Base-by-base conservation (phyloP, 2,797 vertebrate species). In the Menidia menidia region DNA sequence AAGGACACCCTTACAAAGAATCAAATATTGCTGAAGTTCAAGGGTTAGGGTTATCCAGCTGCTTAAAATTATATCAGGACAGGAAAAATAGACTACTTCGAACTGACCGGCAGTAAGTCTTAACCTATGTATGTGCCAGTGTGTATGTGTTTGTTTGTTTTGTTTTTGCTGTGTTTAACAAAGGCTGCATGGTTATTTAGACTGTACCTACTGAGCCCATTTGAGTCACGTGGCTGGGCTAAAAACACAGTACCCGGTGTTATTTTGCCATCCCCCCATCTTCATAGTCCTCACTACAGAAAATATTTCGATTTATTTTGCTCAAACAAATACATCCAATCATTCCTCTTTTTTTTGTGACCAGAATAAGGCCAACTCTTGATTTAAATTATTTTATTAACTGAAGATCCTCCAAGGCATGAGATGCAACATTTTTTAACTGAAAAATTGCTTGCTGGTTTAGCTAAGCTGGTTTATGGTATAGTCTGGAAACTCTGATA, bases 331-430 rank as follows among this genome's bases (percentile, higher is more conserved):
- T 68, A 81, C 83, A 90, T 91, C 83, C 88, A 78, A 82, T 85
- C 63, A 78, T 71, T 79, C 59, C 77, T n/a, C 25, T 83, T 87
- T 92, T 92, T 78, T 85, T 88, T 80, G 85, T 73, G 68, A 68
- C 61, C 55, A 72, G 45, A 45, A 68, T 65, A 64, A 87, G 64
- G 61, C 82, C 71, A 79, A 82, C 83, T 86, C 87, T 78, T 76
- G 71, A 88, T 90, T 90, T 81, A 25, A 78, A 64, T 88, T 87
- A 92, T 93, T 88, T 92, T 86, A 92, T 93, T 93, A 91, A 92
- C 73, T 67, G 85, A 80, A 78, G 79, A 77, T 81, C 77, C 84
- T 87, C 69, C 62, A 59, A 71, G 88, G 83, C 86, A 88, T 87
- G 84, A 83, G 70, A 87, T 59, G 74, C 52, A 14, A 58, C 84